These are phyloP conservation scores for Ligdia adustata DNA, from an alignment of 2,888 invertebrate genomes.

Conservation along the genomic window DNA sequence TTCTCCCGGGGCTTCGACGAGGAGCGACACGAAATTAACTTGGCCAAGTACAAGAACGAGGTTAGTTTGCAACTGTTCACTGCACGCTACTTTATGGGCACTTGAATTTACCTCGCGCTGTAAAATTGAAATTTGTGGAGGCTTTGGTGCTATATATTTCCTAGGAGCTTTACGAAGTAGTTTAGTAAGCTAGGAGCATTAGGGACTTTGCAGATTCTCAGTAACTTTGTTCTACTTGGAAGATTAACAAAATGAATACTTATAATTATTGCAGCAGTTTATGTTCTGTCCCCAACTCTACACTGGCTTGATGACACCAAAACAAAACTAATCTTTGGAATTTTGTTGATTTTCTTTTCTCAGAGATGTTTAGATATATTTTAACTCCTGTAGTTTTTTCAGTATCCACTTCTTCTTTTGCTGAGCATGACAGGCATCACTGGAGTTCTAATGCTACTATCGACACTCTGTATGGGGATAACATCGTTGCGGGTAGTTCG, in stretches of 20 bases:
- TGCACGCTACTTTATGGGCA: constrained; percentile 16
- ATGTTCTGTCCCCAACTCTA: no score
- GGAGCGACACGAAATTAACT: constrained; percentile 70
- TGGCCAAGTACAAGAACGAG: constrained; percentile 75
- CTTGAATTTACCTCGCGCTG: constrained; percentile 18
- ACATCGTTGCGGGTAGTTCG: constrained; percentile 74
- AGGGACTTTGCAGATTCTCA: no score
- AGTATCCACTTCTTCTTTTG: constrained; percentile 68
- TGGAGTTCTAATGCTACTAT: constrained; percentile 74
- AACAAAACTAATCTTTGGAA: no score
- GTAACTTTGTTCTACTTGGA: no score
- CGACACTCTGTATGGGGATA: constrained; percentile 69
- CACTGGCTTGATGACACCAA: no score
- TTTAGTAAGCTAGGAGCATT: no score
- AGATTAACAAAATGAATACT: no score
- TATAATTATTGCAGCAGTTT: no score
- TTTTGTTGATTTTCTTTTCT: no score
- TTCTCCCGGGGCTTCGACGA: constrained; percentile 79
- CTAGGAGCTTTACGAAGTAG: neutral
- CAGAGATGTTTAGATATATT: neutral
- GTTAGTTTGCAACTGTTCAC: constrained; percentile 53
- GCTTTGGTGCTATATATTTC: neutral
- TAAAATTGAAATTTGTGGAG: constrained; percentile 5
- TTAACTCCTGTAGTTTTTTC: constrained; percentile 35
- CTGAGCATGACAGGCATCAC: constrained; percentile 72